Evolutionary conservation across 2,797 vertebrate species (phyloP).

Genomic region (Hirundo rustica): DNA sequence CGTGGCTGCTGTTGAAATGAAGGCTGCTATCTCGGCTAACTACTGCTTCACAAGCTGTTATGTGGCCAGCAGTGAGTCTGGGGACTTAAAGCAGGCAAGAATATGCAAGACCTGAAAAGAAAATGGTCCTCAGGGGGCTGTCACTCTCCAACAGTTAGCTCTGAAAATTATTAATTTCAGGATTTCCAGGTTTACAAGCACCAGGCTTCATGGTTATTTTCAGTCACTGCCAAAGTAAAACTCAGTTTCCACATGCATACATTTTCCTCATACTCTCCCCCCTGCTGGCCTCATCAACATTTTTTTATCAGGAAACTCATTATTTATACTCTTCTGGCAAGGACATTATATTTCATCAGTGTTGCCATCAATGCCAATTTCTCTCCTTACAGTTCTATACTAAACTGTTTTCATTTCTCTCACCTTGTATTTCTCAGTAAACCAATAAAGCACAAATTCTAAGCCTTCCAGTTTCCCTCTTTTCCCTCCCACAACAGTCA

Average conservation of each 20-base stretch:
- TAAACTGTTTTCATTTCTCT: constrained; percentile 55
- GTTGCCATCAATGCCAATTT: constrained; percentile 51
- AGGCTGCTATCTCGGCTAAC: background rate
- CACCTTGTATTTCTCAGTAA: constrained; percentile 50
- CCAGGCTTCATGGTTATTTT: constrained; percentile 47
- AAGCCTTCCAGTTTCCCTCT: constrained; percentile 37
- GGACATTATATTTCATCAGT: constrained; percentile 54
- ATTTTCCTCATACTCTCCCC: constrained; percentile 41
- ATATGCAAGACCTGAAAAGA: constrained; percentile 19
- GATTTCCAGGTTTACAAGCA: constrained; percentile 50
- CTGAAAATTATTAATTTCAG: constrained; percentile 57
- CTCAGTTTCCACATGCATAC: constrained; percentile 52
- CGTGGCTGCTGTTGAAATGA: background rate
- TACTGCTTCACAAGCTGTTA: background rate
- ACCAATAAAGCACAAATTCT: constrained; percentile 49
- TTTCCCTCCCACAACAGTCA: constrained; percentile 47
- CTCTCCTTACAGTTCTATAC: constrained; percentile 13
- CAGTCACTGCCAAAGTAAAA: constrained; percentile 51
- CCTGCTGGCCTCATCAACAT: constrained; percentile 44
- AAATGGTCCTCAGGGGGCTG: background rate
- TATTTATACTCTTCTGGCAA: constrained; percentile 60
- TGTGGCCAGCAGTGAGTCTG: background rate
- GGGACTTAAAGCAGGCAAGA: constrained; percentile 1
- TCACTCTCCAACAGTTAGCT: constrained; percentile 33
- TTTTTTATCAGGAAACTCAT: constrained; percentile 63